Conservation (phyloP, 2,888 invertebrate genomes). For the Drosophila buzzatii region DNA sequence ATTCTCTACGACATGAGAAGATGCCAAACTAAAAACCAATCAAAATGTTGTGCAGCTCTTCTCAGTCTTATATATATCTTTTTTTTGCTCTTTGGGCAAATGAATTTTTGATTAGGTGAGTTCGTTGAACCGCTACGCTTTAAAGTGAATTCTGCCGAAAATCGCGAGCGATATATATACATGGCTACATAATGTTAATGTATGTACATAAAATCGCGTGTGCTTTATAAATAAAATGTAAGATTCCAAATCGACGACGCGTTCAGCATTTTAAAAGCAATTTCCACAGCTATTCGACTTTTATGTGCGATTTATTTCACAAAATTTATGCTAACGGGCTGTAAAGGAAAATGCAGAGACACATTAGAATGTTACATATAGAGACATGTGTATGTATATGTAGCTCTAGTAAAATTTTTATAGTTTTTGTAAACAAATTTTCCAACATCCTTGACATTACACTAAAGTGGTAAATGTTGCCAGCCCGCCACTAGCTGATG, state of each 20-base stretch:
- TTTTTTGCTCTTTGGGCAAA: conserved; percentile 1
- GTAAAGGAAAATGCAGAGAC: conserved; percentile 9
- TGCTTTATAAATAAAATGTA: conserved; percentile 58
- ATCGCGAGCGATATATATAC: conserved; percentile 24
- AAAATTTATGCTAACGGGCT: conserved; percentile 57
- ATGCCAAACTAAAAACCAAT: conserved; percentile 31
- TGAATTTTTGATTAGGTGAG: conserved; percentile 47
- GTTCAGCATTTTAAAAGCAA: conserved; percentile 55
- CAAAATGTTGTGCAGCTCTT: conserved; percentile 19
- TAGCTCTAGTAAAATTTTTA: not conserved
- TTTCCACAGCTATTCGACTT: conserved; percentile 49
- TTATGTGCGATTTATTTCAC: conserved; percentile 39
- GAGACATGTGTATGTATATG: too few relatives aligned
- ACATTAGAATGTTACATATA: not conserved
- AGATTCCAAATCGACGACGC: conserved; percentile 37
- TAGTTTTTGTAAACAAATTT: conserved; percentile 9
- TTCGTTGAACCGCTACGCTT: conserved; percentile 43
- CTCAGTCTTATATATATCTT: not conserved
- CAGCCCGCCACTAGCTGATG: not conserved
- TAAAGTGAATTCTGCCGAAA: conserved; percentile 36
- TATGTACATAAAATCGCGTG: conserved; percentile 56
- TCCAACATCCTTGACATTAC: conserved; percentile 55
- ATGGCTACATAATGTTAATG: conserved; percentile 30
- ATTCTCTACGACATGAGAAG: not conserved
- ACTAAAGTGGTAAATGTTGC: not conserved